A percentile compares a stretch with the other conserved stretches of the same genome.
Conservation (phyloP, 2,888 invertebrate species). For the Hypomecis punctinalis region DNA sequence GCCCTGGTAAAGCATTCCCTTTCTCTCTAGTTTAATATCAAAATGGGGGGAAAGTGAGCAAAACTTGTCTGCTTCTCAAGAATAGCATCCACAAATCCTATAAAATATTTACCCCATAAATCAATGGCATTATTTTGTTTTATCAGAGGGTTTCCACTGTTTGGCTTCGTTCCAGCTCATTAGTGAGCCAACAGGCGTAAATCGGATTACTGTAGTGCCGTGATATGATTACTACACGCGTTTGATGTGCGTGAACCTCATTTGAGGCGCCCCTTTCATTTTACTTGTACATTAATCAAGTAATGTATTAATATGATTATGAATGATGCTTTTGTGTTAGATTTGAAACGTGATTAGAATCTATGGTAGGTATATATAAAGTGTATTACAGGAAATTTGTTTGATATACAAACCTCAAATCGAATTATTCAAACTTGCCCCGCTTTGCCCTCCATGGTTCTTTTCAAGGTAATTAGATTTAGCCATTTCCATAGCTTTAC, state of each 20-base stretch:
- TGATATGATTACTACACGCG: slow-evolving; percentile 22
- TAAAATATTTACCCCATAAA: slow-evolving; percentile 10
- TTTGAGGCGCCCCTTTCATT: slow-evolving; percentile 3
- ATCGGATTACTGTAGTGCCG: slow-evolving; percentile 36
- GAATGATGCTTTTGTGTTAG: too few relatives aligned
- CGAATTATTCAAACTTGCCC: too few relatives aligned
- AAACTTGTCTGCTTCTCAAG: background rate
- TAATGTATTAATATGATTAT: too few relatives aligned
- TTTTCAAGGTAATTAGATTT: too few relatives aligned
- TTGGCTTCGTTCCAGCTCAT: slow-evolving; percentile 53
- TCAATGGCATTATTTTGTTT: slow-evolving; percentile 20
- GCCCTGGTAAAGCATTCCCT: too few relatives aligned
- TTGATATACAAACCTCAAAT: too few relatives aligned
- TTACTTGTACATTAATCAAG: background rate
- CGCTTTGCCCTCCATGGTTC: too few relatives aligned
- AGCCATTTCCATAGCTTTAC: too few relatives aligned
- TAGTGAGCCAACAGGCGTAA: slow-evolving; percentile 40
- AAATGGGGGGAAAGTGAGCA: background rate
- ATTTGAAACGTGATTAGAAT: too few relatives aligned
- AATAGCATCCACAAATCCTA: background rate
- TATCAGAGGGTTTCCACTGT: slow-evolving; percentile 30
- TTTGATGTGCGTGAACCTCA: slow-evolving; percentile 15
- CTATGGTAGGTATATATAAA: too few relatives aligned
- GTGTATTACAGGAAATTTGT: too few relatives aligned
- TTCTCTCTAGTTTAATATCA: too few relatives aligned